Evolutionary conservation across 2,888 invertebrate species (phyloP), one percentile per base, ranked within the genome.

Genomic region (Arge pagana): DNA sequence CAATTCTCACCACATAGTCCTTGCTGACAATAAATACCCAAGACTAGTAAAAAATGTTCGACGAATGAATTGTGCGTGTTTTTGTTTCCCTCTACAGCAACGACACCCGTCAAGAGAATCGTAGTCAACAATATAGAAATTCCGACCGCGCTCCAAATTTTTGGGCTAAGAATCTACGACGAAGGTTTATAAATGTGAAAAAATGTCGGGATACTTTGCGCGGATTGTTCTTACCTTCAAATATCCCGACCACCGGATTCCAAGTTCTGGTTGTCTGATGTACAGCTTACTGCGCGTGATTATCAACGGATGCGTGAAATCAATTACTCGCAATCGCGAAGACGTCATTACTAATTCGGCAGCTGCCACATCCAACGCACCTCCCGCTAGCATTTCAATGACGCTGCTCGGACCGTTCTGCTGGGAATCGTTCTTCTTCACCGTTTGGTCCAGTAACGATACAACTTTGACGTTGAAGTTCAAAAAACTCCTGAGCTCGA

Each of bases 11-110:
- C 58, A 30, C 58, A 30, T 30, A 66, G 48, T n/a, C 65, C 64
- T 43, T 71, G 71, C 28, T 66, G 65, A 28, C 71, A 71, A 19
- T 68, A 60, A 26, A 70, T 65, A 7, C 69, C 68, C 64, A 64
- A 69, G 15, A 65, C 52, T 16, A 49, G 31, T 8, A 64, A 52
- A 40, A 58, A 57, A 31, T 64, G 55, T 4, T 64, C 60, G 11
- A 40, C 24, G 11, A 66, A 10, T 1, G 56, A 28, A 4, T 21
- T 30, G 7, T 42, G 18, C 1, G 18, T 33, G 6, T 64, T 11
- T 1, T 21, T 30, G 10, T 55, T 50, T 21, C 40, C 56, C 15
- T 56, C 52, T 11, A 11, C 45, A 10, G 23, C 33, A 16, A 59
- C 59, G 11, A 65, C 58, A 3, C 63, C 0, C 4, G 61, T 60